Conservation (phyloP, 1,140 invertebrate species). For the Epicauta chinensis region DNA sequence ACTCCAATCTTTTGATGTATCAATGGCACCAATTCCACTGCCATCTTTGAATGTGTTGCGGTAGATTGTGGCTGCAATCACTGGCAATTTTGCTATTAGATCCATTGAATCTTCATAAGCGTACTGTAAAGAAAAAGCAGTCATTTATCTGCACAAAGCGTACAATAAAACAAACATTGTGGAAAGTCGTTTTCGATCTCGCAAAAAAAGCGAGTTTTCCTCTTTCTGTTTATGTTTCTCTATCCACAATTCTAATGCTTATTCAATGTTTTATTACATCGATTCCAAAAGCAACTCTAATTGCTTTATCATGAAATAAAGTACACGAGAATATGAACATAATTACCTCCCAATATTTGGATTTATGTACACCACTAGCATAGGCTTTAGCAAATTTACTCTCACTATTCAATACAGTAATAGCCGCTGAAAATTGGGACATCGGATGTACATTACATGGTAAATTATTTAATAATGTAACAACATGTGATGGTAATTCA, state of each 20-base stretch:
- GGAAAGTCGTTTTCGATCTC: too few relatives aligned
- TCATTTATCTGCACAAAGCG: too few relatives aligned
- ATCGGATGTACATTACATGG: constrained; percentile 80
- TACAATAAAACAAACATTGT: too few relatives aligned
- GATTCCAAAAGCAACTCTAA: too few relatives aligned
- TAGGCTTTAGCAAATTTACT: constrained; percentile 85
- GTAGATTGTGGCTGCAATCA: constrained; percentile 86
- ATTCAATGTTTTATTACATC: too few relatives aligned
- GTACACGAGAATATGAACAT: too few relatives aligned
- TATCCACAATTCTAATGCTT: too few relatives aligned
- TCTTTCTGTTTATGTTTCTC: too few relatives aligned
- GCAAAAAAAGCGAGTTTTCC: too few relatives aligned
- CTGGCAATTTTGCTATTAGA: constrained; percentile 82
- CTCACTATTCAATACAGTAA: constrained; percentile 78
- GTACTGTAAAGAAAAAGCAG: constrained; percentile 43
- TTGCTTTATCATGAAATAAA: too few relatives aligned
- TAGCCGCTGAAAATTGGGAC: constrained; percentile 80
- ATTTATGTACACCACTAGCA: constrained; percentile 69
- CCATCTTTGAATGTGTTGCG: constrained; percentile 71
- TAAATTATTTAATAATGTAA: constrained; percentile 83
- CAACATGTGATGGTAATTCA: constrained; percentile 76
- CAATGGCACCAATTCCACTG: constrained; percentile 70
- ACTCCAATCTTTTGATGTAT: constrained; percentile 79
- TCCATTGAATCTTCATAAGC: constrained; percentile 85
- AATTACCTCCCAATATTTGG: constrained; percentile 75